These are phyloP conservation scores for Crematogaster levior DNA, from an alignment of 2,888 invertebrate species.

Conservation along the genomic window DNA sequence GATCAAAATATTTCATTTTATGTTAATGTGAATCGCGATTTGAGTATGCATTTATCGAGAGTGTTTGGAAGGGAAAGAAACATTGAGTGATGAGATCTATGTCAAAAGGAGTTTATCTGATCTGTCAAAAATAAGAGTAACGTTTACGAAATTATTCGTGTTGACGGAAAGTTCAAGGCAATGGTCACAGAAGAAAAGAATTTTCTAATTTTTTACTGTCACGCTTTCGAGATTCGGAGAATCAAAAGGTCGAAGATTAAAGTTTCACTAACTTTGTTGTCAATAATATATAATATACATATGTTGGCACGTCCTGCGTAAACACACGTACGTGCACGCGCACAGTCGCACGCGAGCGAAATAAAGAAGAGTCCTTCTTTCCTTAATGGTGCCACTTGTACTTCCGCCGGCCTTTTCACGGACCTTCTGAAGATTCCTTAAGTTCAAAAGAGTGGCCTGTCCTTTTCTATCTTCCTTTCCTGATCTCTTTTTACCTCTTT, in stretches of 20 bases:
- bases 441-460: slow-evolving; percentile 39
- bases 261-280: slow-evolving; percentile 62
- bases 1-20: not conserved
- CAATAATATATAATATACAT: not conserved
- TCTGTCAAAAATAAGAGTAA: slow-evolving; percentile 19
- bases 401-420: slow-evolving; percentile 43
- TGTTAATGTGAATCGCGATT: not conserved
- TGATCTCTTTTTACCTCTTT: slow-evolving; percentile 28
- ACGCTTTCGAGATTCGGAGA: slow-evolving; percentile 57
- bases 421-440: slow-evolving; percentile 46
- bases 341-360: not conserved
- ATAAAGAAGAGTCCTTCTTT: slow-evolving; percentile 34
- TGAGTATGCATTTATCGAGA: not conserved
- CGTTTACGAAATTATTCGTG: slow-evolving; percentile 6
- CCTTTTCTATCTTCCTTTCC: slow-evolving; percentile 21
- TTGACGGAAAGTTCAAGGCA: slow-evolving; percentile 21
- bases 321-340: not conserved
- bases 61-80: not conserved
- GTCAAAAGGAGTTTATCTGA: slow-evolving; percentile 7
- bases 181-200: slow-evolving; percentile 12
- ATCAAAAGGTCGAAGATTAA: slow-evolving; percentile 70
- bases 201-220: slow-evolving; percentile 31
- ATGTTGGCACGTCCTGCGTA: not conserved
- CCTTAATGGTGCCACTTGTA: slow-evolving; percentile 49
- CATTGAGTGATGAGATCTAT: not conserved